Base-by-base conservation (phyloP, 2,797 vertebrate species). In the Eulemur coronatus region DNA sequence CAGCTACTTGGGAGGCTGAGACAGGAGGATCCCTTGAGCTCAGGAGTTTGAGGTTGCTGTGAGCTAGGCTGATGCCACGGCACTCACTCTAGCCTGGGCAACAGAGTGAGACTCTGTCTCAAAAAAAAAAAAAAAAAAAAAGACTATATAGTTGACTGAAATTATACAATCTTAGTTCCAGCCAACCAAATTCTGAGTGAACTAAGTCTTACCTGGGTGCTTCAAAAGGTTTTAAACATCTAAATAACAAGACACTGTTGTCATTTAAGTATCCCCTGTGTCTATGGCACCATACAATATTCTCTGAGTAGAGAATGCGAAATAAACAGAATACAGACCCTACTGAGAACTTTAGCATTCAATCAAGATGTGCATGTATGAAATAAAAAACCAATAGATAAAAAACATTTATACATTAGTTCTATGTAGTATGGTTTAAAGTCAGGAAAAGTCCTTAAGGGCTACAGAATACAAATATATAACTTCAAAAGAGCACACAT, bases 401-500 rank as follows among this genome's bases (percentile, higher is more conserved):
- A 92, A 89, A 79, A 46, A 1, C 2, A 72, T 52, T 30, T 73
- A 38, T 65, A 89, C 20, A 72, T 93, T 78, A 80, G 38, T 75
- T 84, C 46, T 46, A 63, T 63, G 26, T 33, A 3, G 6, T 69
- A 87, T 55, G 30, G 30, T 65, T 96, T 90, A 80, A 96, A 93
- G 52, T 65, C 48, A 90, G 35, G 20, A 7, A 30, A 89, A 94
- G n/a, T 50, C 81, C 48, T 72, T 43, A 81, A 81, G 0, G 9
- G 43, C 50, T 93, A 69, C 9, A 91, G 61, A 86, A 63, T 93
- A 80, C 17, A 97, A 80, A 97, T 84, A 91, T 28, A 72, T 52
- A 67, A 46, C 18, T 78, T 91, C 55, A 70, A 59, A 89, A 91
- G 81, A 63, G 30, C 26, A 86, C 11, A 79, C 18, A 63, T 26